A percentile compares a stretch with the other conserved stretches of the same genome.
Evolutionary conservation across 2,113 vertebrate genomes (phyloP).

Genomic region (Numida meleagris): DNA sequence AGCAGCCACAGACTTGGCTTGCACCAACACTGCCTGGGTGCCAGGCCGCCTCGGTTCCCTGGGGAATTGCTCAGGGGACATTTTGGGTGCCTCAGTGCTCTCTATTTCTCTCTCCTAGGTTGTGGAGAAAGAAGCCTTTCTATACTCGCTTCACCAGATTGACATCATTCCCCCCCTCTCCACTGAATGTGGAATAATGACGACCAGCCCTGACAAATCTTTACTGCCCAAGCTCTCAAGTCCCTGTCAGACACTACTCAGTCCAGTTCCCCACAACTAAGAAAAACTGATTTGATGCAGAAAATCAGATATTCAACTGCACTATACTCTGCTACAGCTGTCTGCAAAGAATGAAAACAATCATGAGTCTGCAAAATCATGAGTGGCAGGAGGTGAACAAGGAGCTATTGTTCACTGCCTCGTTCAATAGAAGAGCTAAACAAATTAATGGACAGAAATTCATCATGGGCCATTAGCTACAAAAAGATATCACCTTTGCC

Average conservation of each 20-base stretch:
- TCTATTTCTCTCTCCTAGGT: not conserved
- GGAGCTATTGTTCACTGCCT: not conserved
- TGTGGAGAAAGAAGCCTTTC: not conserved
- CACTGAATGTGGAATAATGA: not conserved
- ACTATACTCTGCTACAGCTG: not conserved
- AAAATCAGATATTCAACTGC: not conserved
- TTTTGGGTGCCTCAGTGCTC: not conserved
- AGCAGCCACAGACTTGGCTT: not conserved
- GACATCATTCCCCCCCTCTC: not conserved
- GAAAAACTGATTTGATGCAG: not conserved
- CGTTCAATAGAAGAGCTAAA: not conserved
- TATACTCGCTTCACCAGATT: not conserved
- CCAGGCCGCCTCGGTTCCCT: not conserved
- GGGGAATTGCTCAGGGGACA: not conserved
- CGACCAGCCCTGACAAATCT: not conserved
- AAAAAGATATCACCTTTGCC: not conserved
- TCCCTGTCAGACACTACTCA: not conserved
- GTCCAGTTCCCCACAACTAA: not conserved
- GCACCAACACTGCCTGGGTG: not conserved
- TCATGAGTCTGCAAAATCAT: not conserved
- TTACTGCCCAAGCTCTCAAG: not conserved
- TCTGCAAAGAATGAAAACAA: not conserved
- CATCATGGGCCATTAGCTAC: not conserved
- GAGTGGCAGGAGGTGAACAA: not conserved
- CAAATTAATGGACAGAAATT: slow-evolving; percentile 4